Percentiles rank a stretch among this genome's conserved stretches.
Conservation (phyloP, 2,113 vertebrate species). For the Odocoileus hemionus region DNA sequence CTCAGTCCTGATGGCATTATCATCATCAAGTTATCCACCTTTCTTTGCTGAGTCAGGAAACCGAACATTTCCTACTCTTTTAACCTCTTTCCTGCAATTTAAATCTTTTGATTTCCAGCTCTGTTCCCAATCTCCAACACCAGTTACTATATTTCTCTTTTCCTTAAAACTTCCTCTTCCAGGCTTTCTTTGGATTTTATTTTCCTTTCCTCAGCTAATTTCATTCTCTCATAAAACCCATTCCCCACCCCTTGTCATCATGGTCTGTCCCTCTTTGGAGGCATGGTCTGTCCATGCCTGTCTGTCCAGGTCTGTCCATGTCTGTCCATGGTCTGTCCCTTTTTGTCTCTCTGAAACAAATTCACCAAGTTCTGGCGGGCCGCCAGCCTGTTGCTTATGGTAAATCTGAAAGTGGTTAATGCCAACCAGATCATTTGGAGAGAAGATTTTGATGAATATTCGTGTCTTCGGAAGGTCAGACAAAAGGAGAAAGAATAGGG, state of each 20-base stretch:
- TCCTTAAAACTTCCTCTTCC: not conserved
- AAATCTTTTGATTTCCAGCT: constrained; percentile 4
- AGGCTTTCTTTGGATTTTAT: not conserved
- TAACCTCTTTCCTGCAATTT: not conserved
- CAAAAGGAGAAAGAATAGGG: constrained; percentile 35
- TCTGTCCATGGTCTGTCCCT: not conserved
- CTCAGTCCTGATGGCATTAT: not conserved
- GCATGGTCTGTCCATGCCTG: too few relatives aligned
- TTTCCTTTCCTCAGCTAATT: not conserved
- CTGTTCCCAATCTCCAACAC: not conserved
- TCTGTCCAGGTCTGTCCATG: too few relatives aligned
- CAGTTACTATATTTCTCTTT: not conserved
- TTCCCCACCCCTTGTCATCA: not conserved
- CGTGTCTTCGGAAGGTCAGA: constrained; percentile 50
- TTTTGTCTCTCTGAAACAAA: not conserved
- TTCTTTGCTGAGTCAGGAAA: not conserved
- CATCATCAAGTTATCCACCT: not conserved
- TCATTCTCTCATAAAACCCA: not conserved
- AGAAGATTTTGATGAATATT: constrained; percentile 36
- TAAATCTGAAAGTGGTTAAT: constrained; percentile 3
- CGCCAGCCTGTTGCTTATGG: not conserved
- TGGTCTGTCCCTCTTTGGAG: not conserved
- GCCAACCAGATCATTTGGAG: not conserved
- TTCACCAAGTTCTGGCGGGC: not conserved
- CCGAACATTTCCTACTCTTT: not conserved